These are phyloP conservation scores for Drosophila nasuta DNA, from an alignment of 1,140 invertebrate genomes.

Conservation along the genomic window DNA sequence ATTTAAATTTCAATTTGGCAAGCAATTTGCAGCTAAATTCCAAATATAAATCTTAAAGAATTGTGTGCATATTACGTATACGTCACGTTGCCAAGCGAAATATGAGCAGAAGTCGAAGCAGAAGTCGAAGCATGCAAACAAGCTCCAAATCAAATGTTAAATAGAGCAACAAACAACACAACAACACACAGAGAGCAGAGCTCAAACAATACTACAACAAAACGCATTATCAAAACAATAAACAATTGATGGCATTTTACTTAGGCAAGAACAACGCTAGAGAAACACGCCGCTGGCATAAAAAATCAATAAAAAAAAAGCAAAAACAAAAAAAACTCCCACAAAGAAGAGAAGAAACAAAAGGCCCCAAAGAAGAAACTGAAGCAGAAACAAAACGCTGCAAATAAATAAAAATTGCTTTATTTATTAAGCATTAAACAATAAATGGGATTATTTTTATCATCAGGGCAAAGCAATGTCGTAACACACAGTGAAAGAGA, in stretches of 20 bases:
- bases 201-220: slow-evolving; percentile 36
- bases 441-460: slow-evolving; percentile 83
- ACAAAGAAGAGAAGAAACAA: slow-evolving; percentile 42
- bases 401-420: slow-evolving; percentile 84
- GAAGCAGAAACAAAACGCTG: slow-evolving; percentile 53
- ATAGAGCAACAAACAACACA: neutral
- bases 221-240: slow-evolving; percentile 78
- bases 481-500: slow-evolving; percentile 8
- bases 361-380: slow-evolving; percentile 12
- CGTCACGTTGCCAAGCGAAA: slow-evolving; percentile 16
- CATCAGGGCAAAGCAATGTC: slow-evolving; percentile 56
- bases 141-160: slow-evolving; percentile 17
- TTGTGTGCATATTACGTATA: slow-evolving; percentile 22
- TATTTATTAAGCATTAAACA: slow-evolving; percentile 84
- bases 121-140: neutral
- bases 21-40: slow-evolving; percentile 14
- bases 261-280: slow-evolving; percentile 45
- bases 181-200: slow-evolving; percentile 14
- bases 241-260: slow-evolving; percentile 80
- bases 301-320: slow-evolving; percentile 46
- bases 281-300: slow-evolving; percentile 30
- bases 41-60: neutral
- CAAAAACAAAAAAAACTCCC: slow-evolving; percentile 44
- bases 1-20: slow-evolving; percentile 33
- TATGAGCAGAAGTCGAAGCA: neutral